Evolutionary conservation across 2,888 invertebrate genomes (phyloP).

Genomic region (Tachina lurida): DNA sequence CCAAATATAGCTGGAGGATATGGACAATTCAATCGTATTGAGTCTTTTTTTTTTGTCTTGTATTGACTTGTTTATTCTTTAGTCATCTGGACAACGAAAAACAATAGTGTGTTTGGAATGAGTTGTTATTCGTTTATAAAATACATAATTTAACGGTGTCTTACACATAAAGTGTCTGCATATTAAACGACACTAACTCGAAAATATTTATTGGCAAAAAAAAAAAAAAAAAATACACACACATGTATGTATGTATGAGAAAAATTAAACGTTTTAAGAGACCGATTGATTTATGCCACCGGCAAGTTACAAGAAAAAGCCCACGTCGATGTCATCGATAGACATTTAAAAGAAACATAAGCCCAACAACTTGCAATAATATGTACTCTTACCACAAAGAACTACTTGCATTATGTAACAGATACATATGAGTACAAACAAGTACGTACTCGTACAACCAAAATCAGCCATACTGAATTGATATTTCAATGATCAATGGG

Average conservation of each 20-base stretch:
- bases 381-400: slow-evolving; percentile 2
- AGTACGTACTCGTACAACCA: slow-evolving; percentile 13
- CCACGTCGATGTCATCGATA: slow-evolving; percentile 70
- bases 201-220: slow-evolving; percentile 65
- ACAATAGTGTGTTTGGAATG: slow-evolving; percentile 58
- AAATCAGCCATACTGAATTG: slow-evolving; percentile 39
- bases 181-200: slow-evolving; percentile 73
- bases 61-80: slow-evolving; percentile 32
- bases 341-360: slow-evolving; percentile 56
- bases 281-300: slow-evolving; percentile 72
- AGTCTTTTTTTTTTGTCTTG: slow-evolving; percentile 14
- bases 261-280: slow-evolving; percentile 68
- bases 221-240: slow-evolving; percentile 23
- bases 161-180: slow-evolving; percentile 69
- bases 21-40: slow-evolving; percentile 60
- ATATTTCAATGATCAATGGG: slow-evolving; percentile 67
- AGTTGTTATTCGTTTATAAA: slow-evolving; percentile 60
- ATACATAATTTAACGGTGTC: slow-evolving; percentile 70
- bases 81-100: slow-evolving; percentile 20
- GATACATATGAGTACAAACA: slow-evolving; percentile 6
- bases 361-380: neutral
- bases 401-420: slow-evolving; percentile 41
- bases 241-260: neutral
- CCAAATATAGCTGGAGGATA: slow-evolving; percentile 60
- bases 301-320: slow-evolving; percentile 70